Base-by-base conservation (phyloP, 2,113 vertebrate genomes). In the Cephalophus harveyi region DNA sequence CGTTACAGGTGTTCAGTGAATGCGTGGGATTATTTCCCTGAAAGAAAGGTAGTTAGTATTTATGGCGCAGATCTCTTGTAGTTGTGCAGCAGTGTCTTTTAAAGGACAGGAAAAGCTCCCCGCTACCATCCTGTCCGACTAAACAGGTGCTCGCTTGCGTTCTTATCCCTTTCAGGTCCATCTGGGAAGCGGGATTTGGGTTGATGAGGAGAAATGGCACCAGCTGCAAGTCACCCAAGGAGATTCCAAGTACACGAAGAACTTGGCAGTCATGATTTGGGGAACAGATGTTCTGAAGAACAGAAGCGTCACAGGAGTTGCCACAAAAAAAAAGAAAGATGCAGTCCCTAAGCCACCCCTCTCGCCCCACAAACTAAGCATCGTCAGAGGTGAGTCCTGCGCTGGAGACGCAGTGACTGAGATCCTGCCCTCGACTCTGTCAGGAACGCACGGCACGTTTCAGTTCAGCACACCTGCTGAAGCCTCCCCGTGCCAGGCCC, bases 231-330 rank as follows among this genome's bases (percentile, higher is more conserved):
- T 99, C 92, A 99, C 99, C 98, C 99, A 99, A 99, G 99, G 99
- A 98, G 99, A 99, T 98, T 99, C 99, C 97, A 99, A 99, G 99
- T 99, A 99, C 99, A 99, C 99, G 97, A 99, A 99, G 99, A 99
- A 99, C 99, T 99, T 99, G 98, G 99, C 99, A 81, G 99, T 99
- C 95, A 99, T 99, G 99, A 99, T 99, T 98, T 99, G 99, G 99
- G 99, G 99, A 98, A 99, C 99, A 95, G 99, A 99, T 99, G 99
- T 99, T 97, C 99, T 99, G 92, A 99, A 99, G 99, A 99, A 99
- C 98, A 99, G 99, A 97, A 99, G 99, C 86, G 99, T 99, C 97
- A 99, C 99, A 84, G 99, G 99, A 97, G 99, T 99, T 88, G 99
- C 99, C 97, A 99, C 99, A 97, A 99, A 99, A 99, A 99, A 99